Evolutionary conservation across 2,113 vertebrate genomes (phyloP).

Genomic region (Neomonachus schauinslandi): DNA sequence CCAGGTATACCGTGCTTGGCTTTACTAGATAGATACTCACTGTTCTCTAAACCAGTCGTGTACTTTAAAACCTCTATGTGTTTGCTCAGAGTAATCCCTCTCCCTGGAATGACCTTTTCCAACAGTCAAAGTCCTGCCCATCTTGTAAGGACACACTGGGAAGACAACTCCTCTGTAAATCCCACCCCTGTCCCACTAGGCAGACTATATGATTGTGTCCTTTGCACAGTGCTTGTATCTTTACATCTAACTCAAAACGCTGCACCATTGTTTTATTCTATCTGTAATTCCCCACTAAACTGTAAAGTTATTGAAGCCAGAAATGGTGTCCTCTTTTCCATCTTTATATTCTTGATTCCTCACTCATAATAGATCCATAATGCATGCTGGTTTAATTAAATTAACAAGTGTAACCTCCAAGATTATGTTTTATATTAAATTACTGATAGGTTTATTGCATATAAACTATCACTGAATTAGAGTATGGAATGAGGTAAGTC

Average conservation of each 20-base stretch:
- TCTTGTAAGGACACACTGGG: background rate
- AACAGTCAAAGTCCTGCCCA: background rate
- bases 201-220: background rate
- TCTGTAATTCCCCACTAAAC: background rate
- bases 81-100: background rate
- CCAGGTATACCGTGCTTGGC: background rate
- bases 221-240: background rate
- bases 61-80: background rate
- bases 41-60: background rate
- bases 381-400: background rate
- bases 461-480: background rate
- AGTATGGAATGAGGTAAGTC: background rate
- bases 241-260: background rate
- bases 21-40: background rate
- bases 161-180: background rate
- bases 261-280: background rate
- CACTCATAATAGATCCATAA: background rate
- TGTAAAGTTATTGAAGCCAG: background rate
- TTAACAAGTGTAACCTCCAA: constrained; percentile 36
- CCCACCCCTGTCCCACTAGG: background rate
- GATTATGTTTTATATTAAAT: constrained; percentile 36
- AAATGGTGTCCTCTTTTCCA: background rate
- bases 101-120: background rate
- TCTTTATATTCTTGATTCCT: background rate
- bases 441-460: background rate